These are phyloP conservation scores for Apus apus DNA, from an alignment of 2,113 vertebrate species.

Conservation along the genomic window DNA sequence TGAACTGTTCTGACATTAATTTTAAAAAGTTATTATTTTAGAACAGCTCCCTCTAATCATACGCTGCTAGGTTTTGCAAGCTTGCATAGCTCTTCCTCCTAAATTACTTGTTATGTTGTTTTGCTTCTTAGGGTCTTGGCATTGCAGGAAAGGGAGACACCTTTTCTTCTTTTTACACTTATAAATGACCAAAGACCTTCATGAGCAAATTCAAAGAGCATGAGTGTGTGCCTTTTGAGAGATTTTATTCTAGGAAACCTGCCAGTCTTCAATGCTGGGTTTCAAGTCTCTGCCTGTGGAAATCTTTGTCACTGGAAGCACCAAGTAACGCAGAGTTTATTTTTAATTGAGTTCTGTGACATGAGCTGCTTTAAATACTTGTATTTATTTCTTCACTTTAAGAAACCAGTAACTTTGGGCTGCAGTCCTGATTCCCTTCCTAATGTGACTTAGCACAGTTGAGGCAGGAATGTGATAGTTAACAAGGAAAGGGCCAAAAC, in stretches of 20 bases:
- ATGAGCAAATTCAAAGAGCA: neutral
- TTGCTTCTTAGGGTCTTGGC: neutral
- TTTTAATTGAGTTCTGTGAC: neutral
- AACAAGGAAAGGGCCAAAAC: neutral
- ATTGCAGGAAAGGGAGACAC: neutral
- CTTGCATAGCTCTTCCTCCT: neutral
- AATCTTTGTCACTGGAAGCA: neutral
- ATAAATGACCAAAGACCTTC: neutral
- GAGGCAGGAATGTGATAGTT: neutral
- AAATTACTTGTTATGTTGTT: neutral
- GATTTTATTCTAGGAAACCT: neutral
- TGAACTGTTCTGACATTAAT: neutral
- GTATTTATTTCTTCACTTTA: neutral
- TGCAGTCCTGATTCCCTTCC: neutral
- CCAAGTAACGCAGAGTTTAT: neutral
- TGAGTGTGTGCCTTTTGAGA: neutral
- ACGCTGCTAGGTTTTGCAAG: neutral
- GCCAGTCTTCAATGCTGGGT: neutral
- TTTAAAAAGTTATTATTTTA: neutral
- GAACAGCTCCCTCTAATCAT: neutral
- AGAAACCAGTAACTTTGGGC: neutral
- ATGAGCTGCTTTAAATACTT: neutral
- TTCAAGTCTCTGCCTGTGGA: neutral
- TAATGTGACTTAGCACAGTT: neutral
- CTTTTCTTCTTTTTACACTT: neutral